Conservation (phyloP, 2,888 invertebrate species). For the Ethmia dodecea region DNA sequence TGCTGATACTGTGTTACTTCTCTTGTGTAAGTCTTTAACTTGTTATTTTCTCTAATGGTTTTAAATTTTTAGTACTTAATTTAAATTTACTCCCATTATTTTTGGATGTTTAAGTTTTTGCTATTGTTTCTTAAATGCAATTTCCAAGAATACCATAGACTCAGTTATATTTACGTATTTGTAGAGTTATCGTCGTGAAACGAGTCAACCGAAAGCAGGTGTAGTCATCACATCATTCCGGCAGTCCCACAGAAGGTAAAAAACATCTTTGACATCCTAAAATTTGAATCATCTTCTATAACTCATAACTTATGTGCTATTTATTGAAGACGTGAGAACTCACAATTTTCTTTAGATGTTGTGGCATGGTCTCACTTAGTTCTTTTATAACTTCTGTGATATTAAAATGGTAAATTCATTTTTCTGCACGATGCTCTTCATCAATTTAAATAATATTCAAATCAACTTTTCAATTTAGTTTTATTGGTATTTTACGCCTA, state of each 20-base stretch:
- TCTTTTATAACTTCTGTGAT: conserved; percentile 7
- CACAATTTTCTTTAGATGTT: conserved; percentile 47
- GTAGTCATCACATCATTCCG: conserved; percentile 94
- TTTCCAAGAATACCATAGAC: no score
- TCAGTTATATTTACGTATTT: no score
- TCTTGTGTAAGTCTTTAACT: no score
- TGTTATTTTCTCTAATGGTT: not conserved
- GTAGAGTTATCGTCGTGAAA: conserved; percentile 70
- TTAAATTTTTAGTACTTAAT: not conserved
- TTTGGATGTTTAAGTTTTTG: no score
- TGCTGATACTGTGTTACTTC: no score
- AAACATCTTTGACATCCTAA: conserved; percentile 2
- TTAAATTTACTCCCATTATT: no score
- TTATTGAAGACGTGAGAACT: conserved; percentile 34
- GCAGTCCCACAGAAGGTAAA: conserved; percentile 91
- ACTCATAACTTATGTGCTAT: conserved; percentile 7
- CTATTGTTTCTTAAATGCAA: no score
- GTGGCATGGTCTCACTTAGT: conserved; percentile 45
- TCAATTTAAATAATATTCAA: conserved; percentile 9
- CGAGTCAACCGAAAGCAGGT: conserved; percentile 83
- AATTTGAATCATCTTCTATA: conserved; percentile 5
- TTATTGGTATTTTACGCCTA: conserved; percentile 1
- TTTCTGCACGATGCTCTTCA: conserved; percentile 14
- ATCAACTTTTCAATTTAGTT: not conserved
- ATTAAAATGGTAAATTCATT: conserved; percentile 1